A percentile compares a stretch with the other conserved stretches of the same genome.
These are phyloP conservation scores for Stictonetta naevosa DNA, from an alignment of 2,113 vertebrate species.

Conservation along the genomic window DNA sequence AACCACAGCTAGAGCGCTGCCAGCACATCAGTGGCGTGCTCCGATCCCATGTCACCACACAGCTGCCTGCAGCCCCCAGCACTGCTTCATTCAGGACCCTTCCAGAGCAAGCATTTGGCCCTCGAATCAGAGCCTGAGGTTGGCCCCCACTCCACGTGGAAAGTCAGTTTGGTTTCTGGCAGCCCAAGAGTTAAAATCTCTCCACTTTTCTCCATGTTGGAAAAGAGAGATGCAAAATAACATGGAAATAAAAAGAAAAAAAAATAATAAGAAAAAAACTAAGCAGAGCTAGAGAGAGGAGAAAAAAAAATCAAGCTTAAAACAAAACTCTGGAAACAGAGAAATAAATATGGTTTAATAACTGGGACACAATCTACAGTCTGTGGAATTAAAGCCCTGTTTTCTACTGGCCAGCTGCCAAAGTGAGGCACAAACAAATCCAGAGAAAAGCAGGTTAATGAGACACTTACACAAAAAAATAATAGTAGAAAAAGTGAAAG, in stretches of 20 bases:
- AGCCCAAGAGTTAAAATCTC: neutral
- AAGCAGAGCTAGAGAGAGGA: neutral
- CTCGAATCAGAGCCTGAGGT: neutral
- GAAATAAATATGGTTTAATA: constrained; percentile 55
- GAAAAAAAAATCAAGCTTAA: neutral
- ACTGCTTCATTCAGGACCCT: neutral
- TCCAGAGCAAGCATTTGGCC: neutral
- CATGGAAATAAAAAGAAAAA: neutral
- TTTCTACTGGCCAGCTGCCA: constrained; percentile 59
- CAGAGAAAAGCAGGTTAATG: constrained; percentile 70
- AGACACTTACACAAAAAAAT: constrained; percentile 14
- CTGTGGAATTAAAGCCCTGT: constrained; percentile 40
- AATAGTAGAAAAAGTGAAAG: neutral
- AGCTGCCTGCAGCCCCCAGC: neutral
- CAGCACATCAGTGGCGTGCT: neutral
- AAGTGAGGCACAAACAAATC: constrained; percentile 38
- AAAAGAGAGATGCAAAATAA: neutral
- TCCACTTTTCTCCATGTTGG: neutral
- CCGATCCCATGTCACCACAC: neutral
- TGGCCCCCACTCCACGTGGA: neutral
- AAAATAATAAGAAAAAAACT: neutral
- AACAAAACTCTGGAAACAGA: constrained; percentile 11
- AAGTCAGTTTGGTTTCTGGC: neutral
- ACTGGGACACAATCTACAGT: constrained; percentile 16
- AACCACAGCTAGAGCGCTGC: fast-evolving